These are phyloP conservation scores for Ceratosolen fusciceps DNA, from an alignment of 1,140 invertebrate genomes.

Conservation along the genomic window DNA sequence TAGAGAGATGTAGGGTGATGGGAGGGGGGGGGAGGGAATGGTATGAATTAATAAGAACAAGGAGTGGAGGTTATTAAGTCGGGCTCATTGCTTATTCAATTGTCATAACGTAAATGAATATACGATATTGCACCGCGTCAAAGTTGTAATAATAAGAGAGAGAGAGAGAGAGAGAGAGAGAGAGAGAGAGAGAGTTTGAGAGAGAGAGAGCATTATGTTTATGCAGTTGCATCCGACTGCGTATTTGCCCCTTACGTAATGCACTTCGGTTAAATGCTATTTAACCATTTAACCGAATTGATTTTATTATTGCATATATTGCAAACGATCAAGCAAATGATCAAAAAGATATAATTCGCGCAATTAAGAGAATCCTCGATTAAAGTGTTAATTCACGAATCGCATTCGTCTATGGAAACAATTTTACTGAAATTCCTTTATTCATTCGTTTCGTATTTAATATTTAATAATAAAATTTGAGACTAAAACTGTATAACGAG, in stretches of 20 bases:
- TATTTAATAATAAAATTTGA: too few species aligned
- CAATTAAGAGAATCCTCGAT: background rate
- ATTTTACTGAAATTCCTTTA: too few species aligned
- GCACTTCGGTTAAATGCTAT: background rate
- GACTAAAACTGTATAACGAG: too few species aligned
- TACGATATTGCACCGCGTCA: background rate
- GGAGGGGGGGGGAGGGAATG: background rate
- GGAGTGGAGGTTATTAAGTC: background rate
- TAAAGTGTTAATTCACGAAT: background rate
- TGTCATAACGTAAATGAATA: slow-evolving; percentile 18
- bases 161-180: too few species aligned
- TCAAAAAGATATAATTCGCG: background rate
- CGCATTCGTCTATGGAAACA: too few species aligned
- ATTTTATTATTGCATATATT: background rate
- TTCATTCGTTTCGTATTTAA: too few species aligned
- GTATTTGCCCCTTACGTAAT: background rate
- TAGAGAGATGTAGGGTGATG: too few species aligned
- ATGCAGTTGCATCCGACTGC: background rate
- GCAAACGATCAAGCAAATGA: background rate
- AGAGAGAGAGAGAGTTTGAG: too few species aligned
- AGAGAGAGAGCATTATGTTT: too few species aligned
- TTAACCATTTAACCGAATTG: background rate
- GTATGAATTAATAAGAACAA: slow-evolving; percentile 12
- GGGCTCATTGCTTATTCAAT: slow-evolving; percentile 22
- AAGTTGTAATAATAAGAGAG: background rate